Evolutionary conservation across 1,140 invertebrate genomes (phyloP).

Genomic region (Agrilus planipennis): DNA sequence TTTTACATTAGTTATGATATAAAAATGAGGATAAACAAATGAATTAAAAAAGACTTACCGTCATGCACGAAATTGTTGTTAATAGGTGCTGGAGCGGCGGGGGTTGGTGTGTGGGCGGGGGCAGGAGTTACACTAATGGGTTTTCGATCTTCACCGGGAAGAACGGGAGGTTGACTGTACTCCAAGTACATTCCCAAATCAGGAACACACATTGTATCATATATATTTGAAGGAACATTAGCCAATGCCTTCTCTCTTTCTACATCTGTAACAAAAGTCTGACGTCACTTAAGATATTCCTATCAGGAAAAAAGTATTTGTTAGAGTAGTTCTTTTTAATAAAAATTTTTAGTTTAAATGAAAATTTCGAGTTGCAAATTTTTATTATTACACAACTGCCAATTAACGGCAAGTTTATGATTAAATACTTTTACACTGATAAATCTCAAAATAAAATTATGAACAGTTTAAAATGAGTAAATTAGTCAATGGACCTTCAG

Average conservation of each 20-base stretch:
- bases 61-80: slow-evolving; percentile 32
- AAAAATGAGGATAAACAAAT: neutral
- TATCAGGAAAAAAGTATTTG: no score
- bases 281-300: slow-evolving; percentile 10
- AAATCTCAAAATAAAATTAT: no score
- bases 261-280: slow-evolving; percentile 50
- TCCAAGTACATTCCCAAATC: slow-evolving; percentile 59
- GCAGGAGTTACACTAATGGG: slow-evolving; percentile 34
- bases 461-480: no score
- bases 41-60: slow-evolving; percentile 25
- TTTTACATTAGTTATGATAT: neutral
- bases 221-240: slow-evolving; percentile 49
- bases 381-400: no score
- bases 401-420: no score
- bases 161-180: slow-evolving; percentile 35
- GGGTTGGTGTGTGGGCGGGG: slow-evolving; percentile 30
- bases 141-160: slow-evolving; percentile 27
- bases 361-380: no score
- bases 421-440: no score
- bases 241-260: slow-evolving; percentile 51
- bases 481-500: no score
- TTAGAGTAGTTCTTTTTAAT: no score
- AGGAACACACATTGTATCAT: slow-evolving; percentile 67
- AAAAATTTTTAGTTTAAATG: no score
- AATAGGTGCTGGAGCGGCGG: slow-evolving; percentile 29